These are phyloP conservation scores for Euwallacea fornicatus DNA, from an alignment of 1,140 invertebrate species.

Conservation along the genomic window DNA sequence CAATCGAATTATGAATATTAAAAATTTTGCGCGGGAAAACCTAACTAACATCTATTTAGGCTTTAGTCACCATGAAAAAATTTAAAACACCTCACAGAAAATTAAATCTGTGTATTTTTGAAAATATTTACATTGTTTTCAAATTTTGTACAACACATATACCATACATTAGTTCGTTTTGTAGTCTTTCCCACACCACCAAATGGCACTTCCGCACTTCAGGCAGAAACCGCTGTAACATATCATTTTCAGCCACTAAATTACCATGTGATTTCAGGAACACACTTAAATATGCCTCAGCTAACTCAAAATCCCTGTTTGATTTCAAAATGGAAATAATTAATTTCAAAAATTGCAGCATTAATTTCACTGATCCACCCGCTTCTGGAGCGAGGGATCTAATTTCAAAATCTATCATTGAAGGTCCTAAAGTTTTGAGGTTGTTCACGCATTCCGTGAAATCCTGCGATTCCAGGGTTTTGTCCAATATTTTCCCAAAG, in stretches of 20 bases:
- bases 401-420: conserved; percentile 88
- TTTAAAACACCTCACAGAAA: no score
- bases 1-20: no score
- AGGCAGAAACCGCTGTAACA: conserved; percentile 62
- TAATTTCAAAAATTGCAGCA: conserved; percentile 81
- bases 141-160: conserved; percentile 75
- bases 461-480: conserved; percentile 53
- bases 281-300: conserved; percentile 86
- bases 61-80: no score
- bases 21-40: no score
- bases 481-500: conserved; percentile 66
- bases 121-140: conserved; percentile 61
- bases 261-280: conserved; percentile 86
- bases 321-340: conserved; percentile 71
- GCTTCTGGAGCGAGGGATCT: conserved; percentile 73
- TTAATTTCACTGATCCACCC: conserved; percentile 67
- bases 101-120: no score
- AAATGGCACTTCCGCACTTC: conserved; percentile 62
- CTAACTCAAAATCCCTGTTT: conserved; percentile 88
- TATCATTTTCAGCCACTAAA: conserved; percentile 60
- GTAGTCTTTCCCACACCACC: conserved; percentile 67
- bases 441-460: conserved; percentile 66
- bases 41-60: no score
- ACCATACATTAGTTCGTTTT: conserved; percentile 73
- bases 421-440: conserved; percentile 82